Base-by-base conservation (phyloP, 2,888 invertebrate species). In the Mythimna loreyi region DNA sequence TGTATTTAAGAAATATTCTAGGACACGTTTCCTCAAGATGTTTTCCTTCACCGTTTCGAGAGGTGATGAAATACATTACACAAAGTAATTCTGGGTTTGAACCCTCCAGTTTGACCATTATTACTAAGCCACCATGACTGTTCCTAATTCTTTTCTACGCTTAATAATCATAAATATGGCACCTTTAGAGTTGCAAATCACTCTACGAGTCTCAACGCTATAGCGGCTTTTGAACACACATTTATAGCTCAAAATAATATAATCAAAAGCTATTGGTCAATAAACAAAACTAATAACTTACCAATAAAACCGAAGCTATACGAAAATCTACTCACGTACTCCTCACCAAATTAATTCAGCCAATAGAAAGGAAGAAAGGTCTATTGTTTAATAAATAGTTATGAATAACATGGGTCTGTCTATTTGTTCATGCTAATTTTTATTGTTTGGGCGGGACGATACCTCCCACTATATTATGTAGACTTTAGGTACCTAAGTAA, bases 261-360 rank as follows among this genome's bases (percentile, higher is more conserved):
- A 36, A 50, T 28, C 33, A 9, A 36, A 11, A 47, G n/a, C 33
- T 13, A 68, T 69, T 80, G 61, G 59, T 58, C 5, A 8, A 11
- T 52, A 45, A 56, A 36, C 25, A 9, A 9, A 4, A 30, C 9
- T 23, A 11, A 40, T 55, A 13, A 52, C n/a, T 6, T 25, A 53
- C 78, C 59, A 75, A 80, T 80, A 61, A 72, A 80, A 58, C 4
- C 2, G n/a, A 23, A 36, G 1, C 9, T 43, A 19, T 57, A 64
- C 69, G 30, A 74, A 72, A 67, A 69, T 72, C 80, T 52, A 33
- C 50, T 80, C 84, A 86, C 87, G 86, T 84, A 71, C 40, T 23
- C 50, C n/a, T 65, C 23, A 71, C 78, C 62, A 65, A 78, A 81
- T 78, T 67, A 55, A 68, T 72, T 76, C 62, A 55, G 25, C 87